A percentile compares a stretch with the other conserved stretches of the same genome.
phyloP scores from a whole-genome alignment of 2,113 vertebrate species.

The Ia io region DNA sequence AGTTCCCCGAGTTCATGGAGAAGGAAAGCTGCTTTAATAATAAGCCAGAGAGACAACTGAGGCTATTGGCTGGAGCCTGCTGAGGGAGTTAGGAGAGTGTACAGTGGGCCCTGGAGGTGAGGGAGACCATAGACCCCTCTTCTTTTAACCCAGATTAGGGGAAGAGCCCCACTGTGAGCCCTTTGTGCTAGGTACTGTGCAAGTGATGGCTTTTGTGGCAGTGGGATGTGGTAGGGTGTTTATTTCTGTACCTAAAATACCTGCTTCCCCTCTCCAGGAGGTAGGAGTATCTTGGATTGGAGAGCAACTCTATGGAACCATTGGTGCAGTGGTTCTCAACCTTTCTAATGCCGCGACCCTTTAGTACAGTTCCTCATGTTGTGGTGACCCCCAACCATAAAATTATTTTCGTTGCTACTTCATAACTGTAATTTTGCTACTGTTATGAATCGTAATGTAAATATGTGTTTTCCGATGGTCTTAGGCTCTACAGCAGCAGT shows the following conservation, averaged over 20 bases:
- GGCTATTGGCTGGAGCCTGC: neutral
- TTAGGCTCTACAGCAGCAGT: too few relatives aligned
- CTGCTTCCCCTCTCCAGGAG: neutral
- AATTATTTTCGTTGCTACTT: too few relatives aligned
- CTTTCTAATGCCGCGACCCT: too few relatives aligned
- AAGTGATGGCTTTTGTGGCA: neutral
- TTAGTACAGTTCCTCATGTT: too few relatives aligned
- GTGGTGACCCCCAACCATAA: too few relatives aligned
- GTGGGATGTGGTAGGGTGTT: neutral
- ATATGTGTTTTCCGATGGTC: too few relatives aligned
- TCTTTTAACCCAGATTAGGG: neutral
- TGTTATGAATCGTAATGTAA: too few relatives aligned
- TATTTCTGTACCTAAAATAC: conserved; percentile 5
- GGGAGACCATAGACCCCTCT: neutral
- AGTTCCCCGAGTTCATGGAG: neutral
- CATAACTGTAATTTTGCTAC: too few relatives aligned
- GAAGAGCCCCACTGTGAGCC: neutral
- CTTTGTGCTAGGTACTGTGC: neutral
- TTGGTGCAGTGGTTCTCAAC: neutral
- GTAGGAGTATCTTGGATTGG: neutral
- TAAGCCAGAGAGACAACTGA: neutral
- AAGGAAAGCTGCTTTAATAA: conserved; percentile 29
- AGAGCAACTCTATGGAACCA: neutral
- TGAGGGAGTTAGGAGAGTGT: neutral
- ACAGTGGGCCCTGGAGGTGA: neutral